Base-by-base conservation (phyloP, 2,113 vertebrate species). In the Setophaga petechia region DNA sequence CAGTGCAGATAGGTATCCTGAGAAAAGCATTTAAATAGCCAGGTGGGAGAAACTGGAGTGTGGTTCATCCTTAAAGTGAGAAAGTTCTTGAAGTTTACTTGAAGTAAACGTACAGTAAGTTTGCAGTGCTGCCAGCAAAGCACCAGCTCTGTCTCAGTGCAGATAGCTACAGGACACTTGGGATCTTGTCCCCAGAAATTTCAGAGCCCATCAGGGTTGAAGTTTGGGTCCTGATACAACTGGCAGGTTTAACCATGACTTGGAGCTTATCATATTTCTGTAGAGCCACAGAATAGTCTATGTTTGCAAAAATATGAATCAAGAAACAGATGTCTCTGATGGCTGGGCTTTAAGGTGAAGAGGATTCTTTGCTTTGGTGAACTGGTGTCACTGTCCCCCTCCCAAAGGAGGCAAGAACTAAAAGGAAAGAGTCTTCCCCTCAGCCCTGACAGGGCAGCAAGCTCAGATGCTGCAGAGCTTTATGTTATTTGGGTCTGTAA, bases 21-120 rank as follows among this genome's bases (percentile, higher is more conserved):
- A 59, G 47, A 15, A 55, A 86, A 79, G 21, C 58, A 13, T 68
- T 73, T 47, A 7, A 23, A 2, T 68, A 51, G 28, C 6, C 28
- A 79, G 13, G 30, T 83, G 44, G 49, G 33, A 83, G 47, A 75
- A 90, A 35, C 35, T 89, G 58, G 25, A 73, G 8, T 8, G 5
- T 31, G 35, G 39, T 90, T 91, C 90, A 63, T 71, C 47, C 78
- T 89, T 90, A 93, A 95, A 95, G 78, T 57, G 54, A 86, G 80
- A 77, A 95, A 93, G 51, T 93, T 91, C 47, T 49, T 49, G 47
- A 47, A 47, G 21, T 47, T 47, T 23, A 23, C 46, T 44, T 69
- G 85, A 88, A 80, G 79, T 95, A 94, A 67, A 47, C 0, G 6
- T 33, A 14, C 15, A 68, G 23, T 37, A 44, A 62, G 22, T 54